Evolutionary conservation across 35 echinoderm and acorn worm genomes (phyloP).

Genomic region (Apostichopus parvimensis): DNA sequence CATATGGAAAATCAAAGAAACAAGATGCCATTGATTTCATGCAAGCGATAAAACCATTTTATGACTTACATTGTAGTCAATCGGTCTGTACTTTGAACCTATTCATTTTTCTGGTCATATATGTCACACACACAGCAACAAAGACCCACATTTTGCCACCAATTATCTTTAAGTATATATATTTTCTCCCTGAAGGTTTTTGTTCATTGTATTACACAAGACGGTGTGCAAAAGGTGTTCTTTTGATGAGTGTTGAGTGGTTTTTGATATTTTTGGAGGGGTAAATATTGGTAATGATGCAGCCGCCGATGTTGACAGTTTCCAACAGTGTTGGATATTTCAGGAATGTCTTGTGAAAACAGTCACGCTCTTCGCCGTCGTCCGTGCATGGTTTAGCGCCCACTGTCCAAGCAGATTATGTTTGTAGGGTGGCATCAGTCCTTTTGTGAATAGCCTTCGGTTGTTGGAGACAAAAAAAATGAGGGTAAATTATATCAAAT

Average conservation of each 20-base stretch:
- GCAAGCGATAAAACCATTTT: no score
- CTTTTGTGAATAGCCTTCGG: neutral
- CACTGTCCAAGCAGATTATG: neutral
- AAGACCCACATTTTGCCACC: no score
- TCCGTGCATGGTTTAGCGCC: neutral
- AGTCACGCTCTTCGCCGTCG: neutral
- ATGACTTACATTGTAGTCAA: no score
- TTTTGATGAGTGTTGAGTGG: neutral
- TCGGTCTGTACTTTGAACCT: no score
- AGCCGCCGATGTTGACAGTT: neutral
- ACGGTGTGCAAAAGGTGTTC: neutral
- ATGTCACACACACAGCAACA: no score
- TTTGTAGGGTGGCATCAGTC: neutral
- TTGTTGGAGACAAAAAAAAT: neutral
- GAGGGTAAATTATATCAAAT: neutral
- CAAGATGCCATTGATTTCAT: no score
- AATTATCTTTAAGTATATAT: no score
- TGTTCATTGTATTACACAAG: no score
- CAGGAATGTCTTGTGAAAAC: conserved; percentile 31
- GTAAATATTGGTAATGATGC: conserved; percentile 1
- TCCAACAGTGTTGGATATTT: conserved; percentile 20
- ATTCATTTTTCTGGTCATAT: no score
- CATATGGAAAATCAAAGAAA: no score
- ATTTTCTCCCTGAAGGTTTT: no score
- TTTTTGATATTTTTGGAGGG: conserved; percentile 29